Evolutionary conservation across 35 echinoderm and acorn worm genomes (phyloP).

Genomic region (Heliocidaris tuberculata): DNA sequence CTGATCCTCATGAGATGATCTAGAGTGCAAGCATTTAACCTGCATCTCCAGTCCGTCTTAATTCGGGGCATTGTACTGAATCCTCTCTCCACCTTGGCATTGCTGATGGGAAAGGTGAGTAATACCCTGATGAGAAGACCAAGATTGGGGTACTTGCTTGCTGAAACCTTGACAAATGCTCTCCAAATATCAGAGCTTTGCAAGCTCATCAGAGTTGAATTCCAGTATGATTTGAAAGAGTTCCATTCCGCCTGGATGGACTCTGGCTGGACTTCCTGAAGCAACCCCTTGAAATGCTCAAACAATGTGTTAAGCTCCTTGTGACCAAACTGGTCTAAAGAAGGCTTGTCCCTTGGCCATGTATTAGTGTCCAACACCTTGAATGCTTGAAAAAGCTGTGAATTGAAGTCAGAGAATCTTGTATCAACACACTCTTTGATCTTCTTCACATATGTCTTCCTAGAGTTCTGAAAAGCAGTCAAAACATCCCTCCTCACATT

Average conservation of each 20-base stretch:
- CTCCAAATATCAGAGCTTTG: conserved; percentile 37
- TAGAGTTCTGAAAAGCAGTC: too few species aligned
- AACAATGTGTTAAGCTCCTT: not conserved
- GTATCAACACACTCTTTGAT: too few species aligned
- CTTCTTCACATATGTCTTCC: too few species aligned
- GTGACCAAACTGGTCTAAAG: conserved; percentile 18
- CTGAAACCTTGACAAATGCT: conserved; percentile 12
- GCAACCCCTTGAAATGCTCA: conserved; percentile 11
- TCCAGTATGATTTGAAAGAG: conserved; percentile 16
- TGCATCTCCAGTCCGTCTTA: conserved; percentile 55
- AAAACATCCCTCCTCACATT: too few species aligned
- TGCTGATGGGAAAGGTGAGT: conserved; percentile 31
- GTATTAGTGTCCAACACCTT: conserved; percentile 32
- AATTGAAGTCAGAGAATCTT: too few species aligned
- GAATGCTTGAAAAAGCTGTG: conserved; percentile 35
- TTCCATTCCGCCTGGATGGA: conserved; percentile 16
- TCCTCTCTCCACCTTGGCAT: conserved; percentile 57
- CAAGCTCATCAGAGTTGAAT: conserved; percentile 21
- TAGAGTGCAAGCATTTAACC: conserved; percentile 15
- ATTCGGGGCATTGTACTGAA: conserved; percentile 53
- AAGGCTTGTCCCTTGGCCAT: conserved; percentile 21
- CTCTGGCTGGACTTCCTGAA: conserved; percentile 26
- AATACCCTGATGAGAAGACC: conserved; percentile 42
- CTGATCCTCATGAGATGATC: conserved; percentile 50
- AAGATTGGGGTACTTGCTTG: conserved; percentile 46